Conservation (phyloP, 1,140 invertebrate species). For the Psilanteris sp. region DNA sequence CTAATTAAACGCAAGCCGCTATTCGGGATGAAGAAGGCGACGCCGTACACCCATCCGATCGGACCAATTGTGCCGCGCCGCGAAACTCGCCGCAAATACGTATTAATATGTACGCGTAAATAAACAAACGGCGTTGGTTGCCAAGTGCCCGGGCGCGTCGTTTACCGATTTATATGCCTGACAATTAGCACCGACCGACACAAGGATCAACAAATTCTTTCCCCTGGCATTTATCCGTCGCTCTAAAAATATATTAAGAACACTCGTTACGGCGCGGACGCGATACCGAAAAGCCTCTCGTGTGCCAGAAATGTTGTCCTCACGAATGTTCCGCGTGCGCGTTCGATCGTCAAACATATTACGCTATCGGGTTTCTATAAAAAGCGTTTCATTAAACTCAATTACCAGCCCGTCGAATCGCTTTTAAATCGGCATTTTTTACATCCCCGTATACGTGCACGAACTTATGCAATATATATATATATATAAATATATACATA, state of each 20-base stretch:
- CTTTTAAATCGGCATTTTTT: constrained; percentile 24
- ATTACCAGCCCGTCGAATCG: constrained; percentile 49
- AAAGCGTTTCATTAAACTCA: constrained; percentile 59
- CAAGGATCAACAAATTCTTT: constrained; percentile 40
- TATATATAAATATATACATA: too few species aligned
- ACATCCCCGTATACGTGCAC: background rate
- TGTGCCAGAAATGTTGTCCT: constrained; percentile 51
- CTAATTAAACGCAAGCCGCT: too few species aligned
- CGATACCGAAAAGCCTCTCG: constrained; percentile 17
- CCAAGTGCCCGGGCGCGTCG: constrained; percentile 44
- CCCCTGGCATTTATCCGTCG: constrained; percentile 43
- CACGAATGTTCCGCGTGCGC: constrained; percentile 15
- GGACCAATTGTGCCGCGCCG: too few species aligned
- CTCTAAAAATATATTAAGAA: constrained; percentile 60
- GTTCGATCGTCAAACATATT: constrained; percentile 60
- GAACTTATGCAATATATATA: too few species aligned
- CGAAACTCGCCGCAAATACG: constrained; percentile 24
- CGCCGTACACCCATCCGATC: too few species aligned
- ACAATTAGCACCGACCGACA: constrained; percentile 65
- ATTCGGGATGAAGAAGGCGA: too few species aligned
- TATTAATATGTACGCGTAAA: constrained; percentile 34
- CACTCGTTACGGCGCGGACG: constrained; percentile 23
- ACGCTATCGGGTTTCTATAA: constrained; percentile 53
- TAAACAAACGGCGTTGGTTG: constrained; percentile 31
- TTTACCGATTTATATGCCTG: constrained; percentile 68